Evolutionary conservation across 2,888 invertebrate genomes (phyloP).

Genomic region (Pseudococcus longispinus): DNA sequence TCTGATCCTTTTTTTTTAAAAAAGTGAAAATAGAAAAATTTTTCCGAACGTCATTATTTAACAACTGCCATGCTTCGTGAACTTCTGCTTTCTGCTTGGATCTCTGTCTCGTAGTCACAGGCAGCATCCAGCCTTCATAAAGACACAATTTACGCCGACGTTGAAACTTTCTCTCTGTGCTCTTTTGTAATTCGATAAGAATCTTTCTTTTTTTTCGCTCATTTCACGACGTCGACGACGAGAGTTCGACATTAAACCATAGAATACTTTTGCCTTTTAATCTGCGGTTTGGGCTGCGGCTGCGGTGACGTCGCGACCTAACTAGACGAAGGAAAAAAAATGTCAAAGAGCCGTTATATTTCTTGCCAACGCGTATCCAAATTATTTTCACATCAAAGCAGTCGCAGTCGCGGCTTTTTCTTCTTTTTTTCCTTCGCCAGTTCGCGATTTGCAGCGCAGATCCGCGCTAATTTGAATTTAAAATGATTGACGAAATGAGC

Average conservation of each 20-base stretch:
- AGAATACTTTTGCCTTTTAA: constrained; percentile 37
- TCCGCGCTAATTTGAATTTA: constrained; percentile 32
- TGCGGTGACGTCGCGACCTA: background rate
- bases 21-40: constrained; percentile 41
- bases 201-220: background rate
- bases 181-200: constrained; percentile 37
- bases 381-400: constrained; percentile 26
- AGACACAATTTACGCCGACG: background rate
- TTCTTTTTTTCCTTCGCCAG: background rate
- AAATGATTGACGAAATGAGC: constrained; percentile 39
- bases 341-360: constrained; percentile 1
- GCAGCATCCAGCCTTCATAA: background rate
- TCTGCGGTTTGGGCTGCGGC: background rate
- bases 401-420: background rate
- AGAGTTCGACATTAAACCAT: background rate
- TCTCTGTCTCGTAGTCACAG: background rate
- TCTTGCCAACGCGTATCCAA: background rate
- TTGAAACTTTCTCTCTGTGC: background rate
- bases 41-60: constrained; percentile 18
- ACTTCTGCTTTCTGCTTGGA: background rate
- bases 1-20: constrained; percentile 35
- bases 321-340: background rate
- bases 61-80: background rate
- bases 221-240: background rate
- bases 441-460: background rate